These are phyloP conservation scores for Microhierax caerulescens DNA, from an alignment of 2,797 vertebrate species.

Conservation along the genomic window DNA sequence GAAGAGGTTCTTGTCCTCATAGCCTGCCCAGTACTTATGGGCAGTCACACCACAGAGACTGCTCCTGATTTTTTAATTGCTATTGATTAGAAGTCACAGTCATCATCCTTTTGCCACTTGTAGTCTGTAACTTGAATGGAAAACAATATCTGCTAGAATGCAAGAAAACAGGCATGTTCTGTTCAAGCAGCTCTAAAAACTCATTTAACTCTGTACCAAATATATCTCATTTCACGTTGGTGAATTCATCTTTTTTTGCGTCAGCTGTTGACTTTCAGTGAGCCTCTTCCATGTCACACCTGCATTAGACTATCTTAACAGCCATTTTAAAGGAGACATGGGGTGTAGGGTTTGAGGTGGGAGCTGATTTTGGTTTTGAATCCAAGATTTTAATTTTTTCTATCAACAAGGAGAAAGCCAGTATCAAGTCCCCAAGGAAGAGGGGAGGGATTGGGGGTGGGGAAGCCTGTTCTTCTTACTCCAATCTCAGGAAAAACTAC, in stretches of 20 bases:
- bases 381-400: not conserved
- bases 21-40: not conserved
- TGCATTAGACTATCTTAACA: rapidly evolving
- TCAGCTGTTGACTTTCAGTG: not conserved
- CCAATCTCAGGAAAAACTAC: not conserved
- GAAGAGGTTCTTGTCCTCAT: not conserved
- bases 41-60: not conserved
- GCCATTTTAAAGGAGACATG: not conserved
- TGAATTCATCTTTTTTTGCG: not conserved
- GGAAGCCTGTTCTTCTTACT: not conserved
- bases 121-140: not conserved
- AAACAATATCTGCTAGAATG: not conserved
- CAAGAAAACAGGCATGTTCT: not conserved
- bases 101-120: not conserved
- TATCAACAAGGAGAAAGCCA: not conserved
- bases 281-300: not conserved
- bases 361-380: not conserved
- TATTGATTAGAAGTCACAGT: not conserved
- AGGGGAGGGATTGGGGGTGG: too few relatives aligned
- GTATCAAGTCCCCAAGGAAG: not conserved
- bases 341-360: not conserved
- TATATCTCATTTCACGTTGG: not conserved
- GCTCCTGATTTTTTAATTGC: not conserved
- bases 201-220: not conserved
- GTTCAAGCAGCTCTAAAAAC: not conserved